A percentile compares a stretch with the other conserved stretches of the same genome.
Conservation (phyloP, 2,888 invertebrate genomes). For the Sinopyrophorus schimmeli region DNA sequence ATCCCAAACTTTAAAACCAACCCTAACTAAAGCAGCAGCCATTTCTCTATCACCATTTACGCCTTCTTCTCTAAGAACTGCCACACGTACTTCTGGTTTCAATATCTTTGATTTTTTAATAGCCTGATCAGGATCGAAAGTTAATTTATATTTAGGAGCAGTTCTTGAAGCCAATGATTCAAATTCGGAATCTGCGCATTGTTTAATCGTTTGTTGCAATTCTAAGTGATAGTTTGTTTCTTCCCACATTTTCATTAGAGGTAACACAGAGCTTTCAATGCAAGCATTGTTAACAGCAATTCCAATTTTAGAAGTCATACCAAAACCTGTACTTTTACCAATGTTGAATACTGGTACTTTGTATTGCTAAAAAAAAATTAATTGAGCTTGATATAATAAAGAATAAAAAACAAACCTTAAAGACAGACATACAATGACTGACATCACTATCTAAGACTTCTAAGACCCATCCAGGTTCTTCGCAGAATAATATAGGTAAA, state of each 20-base stretch:
- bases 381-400: not conserved
- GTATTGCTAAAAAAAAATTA: slow-evolving; percentile 45
- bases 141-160: slow-evolving; percentile 72
- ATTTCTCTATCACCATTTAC: slow-evolving; percentile 97
- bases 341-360: slow-evolving; percentile 69
- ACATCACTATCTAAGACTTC: slow-evolving; percentile 67
- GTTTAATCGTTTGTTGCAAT: slow-evolving; percentile 76
- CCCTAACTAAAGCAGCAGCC: slow-evolving; percentile 86
- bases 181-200: slow-evolving; percentile 81
- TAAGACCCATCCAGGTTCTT: slow-evolving; percentile 84
- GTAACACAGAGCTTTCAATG: slow-evolving; percentile 65
- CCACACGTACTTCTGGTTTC: slow-evolving; percentile 62
- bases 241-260: slow-evolving; percentile 88
- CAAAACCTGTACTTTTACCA: slow-evolving; percentile 68
- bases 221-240: slow-evolving; percentile 93
- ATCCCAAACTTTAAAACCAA: slow-evolving; percentile 91
- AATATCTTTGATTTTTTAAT: slow-evolving; percentile 45
- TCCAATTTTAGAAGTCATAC: slow-evolving; percentile 65
- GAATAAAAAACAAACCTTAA: too few relatives aligned
- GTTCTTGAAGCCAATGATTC: slow-evolving; percentile 67
- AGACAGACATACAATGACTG: slow-evolving; percentile 63
- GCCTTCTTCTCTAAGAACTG: slow-evolving; percentile 95
- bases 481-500: slow-evolving; percentile 75
- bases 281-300: slow-evolving; percentile 66
- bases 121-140: slow-evolving; percentile 68